Evolutionary conservation across 2,888 invertebrate species (phyloP).

Genomic region (Dione juno): DNA sequence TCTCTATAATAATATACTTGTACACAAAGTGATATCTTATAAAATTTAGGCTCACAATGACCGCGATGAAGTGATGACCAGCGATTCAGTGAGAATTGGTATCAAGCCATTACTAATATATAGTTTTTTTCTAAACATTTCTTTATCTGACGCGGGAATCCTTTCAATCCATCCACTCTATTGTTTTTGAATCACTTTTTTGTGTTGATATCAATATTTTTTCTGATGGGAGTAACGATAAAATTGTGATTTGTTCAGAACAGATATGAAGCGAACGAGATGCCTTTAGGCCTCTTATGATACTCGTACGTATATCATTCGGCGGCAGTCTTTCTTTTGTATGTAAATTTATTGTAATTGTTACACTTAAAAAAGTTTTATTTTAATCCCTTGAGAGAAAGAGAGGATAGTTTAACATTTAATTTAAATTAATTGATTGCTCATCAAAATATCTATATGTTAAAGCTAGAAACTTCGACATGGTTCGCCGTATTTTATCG

Average conservation of each 20-base stretch:
- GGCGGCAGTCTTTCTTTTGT: constrained; percentile 77
- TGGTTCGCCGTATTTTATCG: constrained; percentile 65
- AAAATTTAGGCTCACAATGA: constrained; percentile 39
- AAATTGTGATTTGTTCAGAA: constrained; percentile 80
- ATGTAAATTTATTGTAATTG: constrained; percentile 78
- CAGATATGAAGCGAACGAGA: constrained; percentile 70
- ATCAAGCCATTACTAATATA: constrained; percentile 80
- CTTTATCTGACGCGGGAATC: constrained; percentile 77
- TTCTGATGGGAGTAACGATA: constrained; percentile 79
- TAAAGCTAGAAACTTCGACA: constrained; percentile 47
- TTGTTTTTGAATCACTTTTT: constrained; percentile 81
- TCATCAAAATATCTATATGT: constrained; percentile 39
- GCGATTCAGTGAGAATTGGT: constrained; percentile 58
- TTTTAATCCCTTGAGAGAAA: constrained; percentile 35
- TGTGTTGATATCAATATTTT: constrained; percentile 82
- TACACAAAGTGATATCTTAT: no score
- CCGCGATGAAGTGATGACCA: constrained; percentile 58
- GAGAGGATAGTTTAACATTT: constrained; percentile 30
- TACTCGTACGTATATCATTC: constrained; percentile 70
- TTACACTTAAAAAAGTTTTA: constrained; percentile 58
- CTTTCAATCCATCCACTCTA: constrained; percentile 81
- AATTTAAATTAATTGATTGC: constrained; percentile 34
- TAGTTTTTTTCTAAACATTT: constrained; percentile 67
- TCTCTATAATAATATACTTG: not conserved
- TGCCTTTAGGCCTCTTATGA: constrained; percentile 71